Percentiles rank a stretch among this genome's conserved stretches.
Conservation (phyloP, 2,797 vertebrate genomes). For the Pachyuromys duprasi region DNA sequence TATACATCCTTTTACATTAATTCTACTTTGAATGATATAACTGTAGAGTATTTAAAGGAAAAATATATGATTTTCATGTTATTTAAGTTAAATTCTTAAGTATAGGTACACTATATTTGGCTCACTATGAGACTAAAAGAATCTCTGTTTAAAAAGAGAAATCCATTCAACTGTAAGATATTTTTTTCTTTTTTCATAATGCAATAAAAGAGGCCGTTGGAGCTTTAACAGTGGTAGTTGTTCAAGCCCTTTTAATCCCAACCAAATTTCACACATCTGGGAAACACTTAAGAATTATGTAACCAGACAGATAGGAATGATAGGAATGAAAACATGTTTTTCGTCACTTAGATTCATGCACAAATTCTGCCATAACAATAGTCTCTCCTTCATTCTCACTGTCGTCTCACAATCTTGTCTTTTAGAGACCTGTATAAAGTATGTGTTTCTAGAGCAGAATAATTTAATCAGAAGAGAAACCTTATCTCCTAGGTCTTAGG, state of each 20-base stretch:
- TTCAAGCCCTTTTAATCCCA: neutral
- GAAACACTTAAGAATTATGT: neutral
- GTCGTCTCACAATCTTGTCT: neutral
- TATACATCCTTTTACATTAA: neutral
- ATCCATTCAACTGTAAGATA: neutral
- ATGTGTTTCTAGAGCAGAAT: neutral
- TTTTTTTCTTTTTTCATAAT: neutral
- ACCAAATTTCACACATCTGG: slow-evolving; percentile 7
- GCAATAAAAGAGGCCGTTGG: neutral
- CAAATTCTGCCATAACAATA: neutral
- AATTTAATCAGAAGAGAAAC: neutral
- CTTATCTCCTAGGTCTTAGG: neutral
- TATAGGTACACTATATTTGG: too few species aligned
- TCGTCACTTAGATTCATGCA: neutral
- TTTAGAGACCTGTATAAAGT: neutral
- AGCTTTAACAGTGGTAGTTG: neutral
- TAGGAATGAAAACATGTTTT: neutral
- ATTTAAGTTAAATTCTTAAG: too few species aligned
- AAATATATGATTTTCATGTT: too few species aligned
- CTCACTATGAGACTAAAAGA: neutral
- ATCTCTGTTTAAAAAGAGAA: neutral
- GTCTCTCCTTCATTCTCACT: neutral
- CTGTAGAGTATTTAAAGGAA: neutral
- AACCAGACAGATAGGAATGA: neutral
- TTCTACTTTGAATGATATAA: neutral